Evolutionary conservation across 2,113 vertebrate genomes (phyloP).

Genomic region (Canis aureus): DNA sequence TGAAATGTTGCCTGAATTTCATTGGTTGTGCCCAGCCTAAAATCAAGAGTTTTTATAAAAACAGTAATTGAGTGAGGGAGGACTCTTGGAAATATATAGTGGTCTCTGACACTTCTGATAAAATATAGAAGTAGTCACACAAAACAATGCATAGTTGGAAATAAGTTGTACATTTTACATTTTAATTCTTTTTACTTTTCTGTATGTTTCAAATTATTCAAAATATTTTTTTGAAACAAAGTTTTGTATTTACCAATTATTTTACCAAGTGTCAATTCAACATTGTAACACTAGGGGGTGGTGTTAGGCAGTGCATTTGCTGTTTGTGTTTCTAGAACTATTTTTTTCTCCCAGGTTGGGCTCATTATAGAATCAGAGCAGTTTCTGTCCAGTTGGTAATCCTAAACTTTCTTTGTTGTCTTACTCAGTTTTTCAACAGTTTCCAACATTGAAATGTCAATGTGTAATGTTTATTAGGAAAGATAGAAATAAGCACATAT

Average conservation of each 20-base stretch:
- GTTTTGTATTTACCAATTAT: not conserved
- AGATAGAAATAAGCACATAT: not conserved
- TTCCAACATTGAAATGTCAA: not conserved
- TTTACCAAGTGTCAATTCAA: not conserved
- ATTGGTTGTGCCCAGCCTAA: conserved; percentile 30
- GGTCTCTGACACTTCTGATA: not conserved
- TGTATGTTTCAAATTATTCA: conserved; percentile 7
- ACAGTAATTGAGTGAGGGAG: conserved; percentile 1
- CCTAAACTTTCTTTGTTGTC: not conserved
- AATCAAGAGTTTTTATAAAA: conserved; percentile 13
- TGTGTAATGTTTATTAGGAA: conserved; percentile 41
- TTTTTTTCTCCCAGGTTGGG: not conserved
- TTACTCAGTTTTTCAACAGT: not conserved
- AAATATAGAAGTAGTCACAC: not conserved
- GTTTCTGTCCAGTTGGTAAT: not conserved
- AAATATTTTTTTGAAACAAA: not conserved
- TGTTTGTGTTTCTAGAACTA: not conserved
- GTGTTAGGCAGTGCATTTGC: conserved; percentile 17
- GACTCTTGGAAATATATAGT: not conserved
- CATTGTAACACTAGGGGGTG: conserved; percentile 66
- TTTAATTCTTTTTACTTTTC: conserved; percentile 49
- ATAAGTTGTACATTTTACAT: not conserved
- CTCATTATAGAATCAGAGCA: not conserved
- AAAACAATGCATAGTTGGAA: not conserved
- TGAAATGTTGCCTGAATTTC: not conserved